Evolutionary conservation across 2,888 invertebrate genomes (phyloP).

Genomic region (Adineta ricciae): DNA sequence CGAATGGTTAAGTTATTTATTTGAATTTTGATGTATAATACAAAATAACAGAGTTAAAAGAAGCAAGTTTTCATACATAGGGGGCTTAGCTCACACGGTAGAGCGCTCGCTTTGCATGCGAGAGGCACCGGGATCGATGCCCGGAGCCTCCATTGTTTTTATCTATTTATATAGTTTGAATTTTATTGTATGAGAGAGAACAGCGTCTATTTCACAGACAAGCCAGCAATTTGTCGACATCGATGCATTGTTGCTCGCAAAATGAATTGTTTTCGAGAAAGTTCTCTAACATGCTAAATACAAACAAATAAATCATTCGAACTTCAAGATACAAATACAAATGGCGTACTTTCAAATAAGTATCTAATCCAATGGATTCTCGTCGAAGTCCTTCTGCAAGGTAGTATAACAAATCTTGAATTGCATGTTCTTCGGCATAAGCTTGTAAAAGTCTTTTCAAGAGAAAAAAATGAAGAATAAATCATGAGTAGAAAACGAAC

Average conservation of each 20-base stretch:
- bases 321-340: no score
- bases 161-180: not conserved
- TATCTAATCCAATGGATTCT: slow-evolving; percentile 3
- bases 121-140: not conserved
- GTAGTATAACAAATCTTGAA: slow-evolving; percentile 28
- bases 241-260: slow-evolving; percentile 29
- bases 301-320: not conserved
- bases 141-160: not conserved
- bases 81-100: not conserved
- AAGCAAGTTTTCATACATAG: not conserved
- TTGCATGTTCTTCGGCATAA: slow-evolving; percentile 28
- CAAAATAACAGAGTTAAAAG: no score
- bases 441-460: slow-evolving; percentile 7
- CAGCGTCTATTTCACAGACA: not conserved
- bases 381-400: slow-evolving; percentile 23
- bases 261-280: slow-evolving; percentile 32
- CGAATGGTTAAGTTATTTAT: no score
- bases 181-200: not conserved
- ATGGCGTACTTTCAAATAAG: not conserved
- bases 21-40: no score
- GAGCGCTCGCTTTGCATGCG: not conserved
- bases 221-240: slow-evolving; percentile 21
- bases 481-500: not conserved
- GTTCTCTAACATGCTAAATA: slow-evolving; percentile 19
- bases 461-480: not conserved